phyloP scores from a whole-genome alignment of 1,140 invertebrate species.

The Drosophila arawakana region DNA sequence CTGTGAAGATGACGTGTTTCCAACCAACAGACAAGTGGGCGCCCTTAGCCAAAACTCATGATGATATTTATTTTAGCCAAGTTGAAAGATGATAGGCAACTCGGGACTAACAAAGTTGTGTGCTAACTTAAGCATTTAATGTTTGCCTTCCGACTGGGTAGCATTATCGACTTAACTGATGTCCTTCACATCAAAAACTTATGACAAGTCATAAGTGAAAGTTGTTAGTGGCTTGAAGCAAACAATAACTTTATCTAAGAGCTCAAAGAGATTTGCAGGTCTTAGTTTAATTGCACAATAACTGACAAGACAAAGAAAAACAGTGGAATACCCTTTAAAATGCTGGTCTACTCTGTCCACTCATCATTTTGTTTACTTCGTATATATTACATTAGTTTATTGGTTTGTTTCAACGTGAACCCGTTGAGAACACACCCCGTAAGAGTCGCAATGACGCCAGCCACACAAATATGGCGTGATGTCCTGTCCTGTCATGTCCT shows the following conservation, averaged over 20 bases:
- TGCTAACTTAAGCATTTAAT: slow-evolving; percentile 7
- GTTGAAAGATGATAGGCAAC: slow-evolving; percentile 24
- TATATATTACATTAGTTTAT: slow-evolving; percentile 55
- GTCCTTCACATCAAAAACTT: not conserved
- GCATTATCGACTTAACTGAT: not conserved
- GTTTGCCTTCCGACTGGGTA: not conserved
- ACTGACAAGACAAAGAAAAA: not conserved
- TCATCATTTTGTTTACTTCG: not conserved
- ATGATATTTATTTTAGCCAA: slow-evolving; percentile 35
- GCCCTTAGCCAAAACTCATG: slow-evolving; percentile 38
- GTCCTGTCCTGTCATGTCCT: slow-evolving; percentile 8
- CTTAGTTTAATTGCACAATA: no score
- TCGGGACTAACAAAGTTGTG: not conserved
- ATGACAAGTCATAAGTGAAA: slow-evolving; percentile 15
- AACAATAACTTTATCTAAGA: slow-evolving; percentile 8
- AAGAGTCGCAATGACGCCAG: slow-evolving; percentile 56
- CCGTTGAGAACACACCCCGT: slow-evolving; percentile 35
- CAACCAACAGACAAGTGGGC: slow-evolving; percentile 55
- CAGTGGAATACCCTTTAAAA: not conserved
- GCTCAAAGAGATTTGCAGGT: no score
- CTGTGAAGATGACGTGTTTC: slow-evolving; percentile 51
- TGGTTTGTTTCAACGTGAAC: slow-evolving; percentile 28
- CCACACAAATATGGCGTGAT: slow-evolving; percentile 58
- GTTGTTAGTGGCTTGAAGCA: not conserved
- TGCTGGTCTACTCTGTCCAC: not conserved